phyloP scores from a whole-genome alignment of 2,797 vertebrate genomes.

The Knipowitschia caucasica region DNA sequence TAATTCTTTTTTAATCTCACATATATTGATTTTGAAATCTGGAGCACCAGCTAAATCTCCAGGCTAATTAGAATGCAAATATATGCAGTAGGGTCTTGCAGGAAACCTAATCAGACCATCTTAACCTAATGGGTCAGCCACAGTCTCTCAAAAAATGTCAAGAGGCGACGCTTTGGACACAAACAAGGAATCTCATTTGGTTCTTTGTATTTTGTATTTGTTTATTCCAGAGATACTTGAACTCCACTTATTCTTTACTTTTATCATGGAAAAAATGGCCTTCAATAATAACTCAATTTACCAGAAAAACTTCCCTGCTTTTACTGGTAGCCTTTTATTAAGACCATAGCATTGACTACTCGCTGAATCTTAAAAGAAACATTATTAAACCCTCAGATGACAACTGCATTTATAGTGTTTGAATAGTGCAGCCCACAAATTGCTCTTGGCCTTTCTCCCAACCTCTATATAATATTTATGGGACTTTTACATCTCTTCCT shows the following conservation, averaged over 20 bases:
- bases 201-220: not conserved
- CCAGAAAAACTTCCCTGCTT: too few relatives aligned
- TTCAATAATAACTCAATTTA: too few relatives aligned
- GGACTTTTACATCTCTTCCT: not conserved
- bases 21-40: not conserved
- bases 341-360: too few relatives aligned
- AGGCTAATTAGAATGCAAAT: constrained; percentile 35
- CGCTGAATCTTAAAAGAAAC: too few relatives aligned
- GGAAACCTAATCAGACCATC: constrained; percentile 36
- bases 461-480: not conserved
- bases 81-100: constrained; percentile 29
- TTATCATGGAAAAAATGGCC: too few relatives aligned
- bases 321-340: too few relatives aligned
- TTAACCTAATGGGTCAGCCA: constrained; percentile 20
- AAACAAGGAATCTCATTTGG: not conserved
- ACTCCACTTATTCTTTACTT: too few relatives aligned
- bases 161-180: not conserved
- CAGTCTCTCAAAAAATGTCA: not conserved
- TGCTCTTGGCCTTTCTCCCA: too few relatives aligned
- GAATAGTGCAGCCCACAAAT: too few relatives aligned
- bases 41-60: constrained; percentile 1
- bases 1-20: not conserved
- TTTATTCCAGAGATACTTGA: constrained; percentile 29
- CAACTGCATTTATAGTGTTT: too few relatives aligned
- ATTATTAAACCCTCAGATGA: too few relatives aligned